Base-by-base conservation (phyloP, 2,888 invertebrate species). In the Pyrgus malvae region DNA sequence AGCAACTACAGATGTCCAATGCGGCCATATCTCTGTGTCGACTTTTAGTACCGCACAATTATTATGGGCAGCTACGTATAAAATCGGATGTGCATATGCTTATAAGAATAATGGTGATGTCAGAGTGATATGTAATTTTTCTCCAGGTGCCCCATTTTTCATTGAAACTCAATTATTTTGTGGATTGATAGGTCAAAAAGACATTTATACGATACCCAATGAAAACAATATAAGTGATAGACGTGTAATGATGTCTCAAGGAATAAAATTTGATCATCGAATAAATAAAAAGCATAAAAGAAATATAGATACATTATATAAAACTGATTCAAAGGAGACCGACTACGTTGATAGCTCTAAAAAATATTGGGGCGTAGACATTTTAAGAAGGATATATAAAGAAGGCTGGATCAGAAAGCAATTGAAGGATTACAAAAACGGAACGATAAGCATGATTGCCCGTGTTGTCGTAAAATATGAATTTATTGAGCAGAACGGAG, bases 41-140 rank as follows among this genome's bases (percentile, higher is more conserved):
- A 86, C 84, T 6, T 83, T 69, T 58, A 71, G 74, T 45, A 80
- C 88, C 33, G 79, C 71, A 8, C 88, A 89, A 58, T 60, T 90
- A 29, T 50, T 90, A 35, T 88, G 87, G 87, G 86, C 87, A 2
- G 67, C 75, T 14, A 88, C 88, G 3, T 66, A 64, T 49, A 83
- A 85, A 78, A 72, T 90, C 12, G 89, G 89, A 41, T 90, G 89
- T 66, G 88, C 87, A 8, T 84, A 73, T 58, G 84, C 76, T 25
- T 56, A 60, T 56, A 67, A 64, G 31, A 11, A 35, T 1, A 73
- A 74, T 56, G 83, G 83, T 17, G 79, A 88, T 59, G 58, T 78
- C 16, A 72, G 87, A 68, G 79, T 88, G 7, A 70, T 84, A 1
- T 90, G 89, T 55, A 83, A 85, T 60, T 90, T 89, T 60, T 66